Conservation (phyloP, 1,140 invertebrate genomes). For the Hesperophylax magnus region DNA sequence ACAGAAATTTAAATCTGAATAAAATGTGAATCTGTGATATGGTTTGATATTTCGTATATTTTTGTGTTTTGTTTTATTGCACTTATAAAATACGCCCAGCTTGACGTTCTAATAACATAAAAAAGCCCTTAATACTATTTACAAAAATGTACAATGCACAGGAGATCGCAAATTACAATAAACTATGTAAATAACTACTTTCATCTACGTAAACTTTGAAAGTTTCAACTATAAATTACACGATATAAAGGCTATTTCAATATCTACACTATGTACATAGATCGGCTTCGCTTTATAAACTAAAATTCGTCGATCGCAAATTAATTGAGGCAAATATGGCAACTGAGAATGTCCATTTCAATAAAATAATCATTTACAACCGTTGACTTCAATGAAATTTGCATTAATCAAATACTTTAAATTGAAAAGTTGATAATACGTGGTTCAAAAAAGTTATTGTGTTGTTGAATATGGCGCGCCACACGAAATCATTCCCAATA, state of each 20-base stretch:
- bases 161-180: constrained; percentile 21
- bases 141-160: constrained; percentile 25
- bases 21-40: no score
- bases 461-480: no score
- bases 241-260: neutral
- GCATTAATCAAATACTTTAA: no score
- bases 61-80: no score
- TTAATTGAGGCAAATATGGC: neutral
- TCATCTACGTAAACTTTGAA: constrained; percentile 23
- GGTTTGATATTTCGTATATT: no score
- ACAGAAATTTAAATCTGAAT: no score
- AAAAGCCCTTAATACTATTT: constrained; percentile 12
- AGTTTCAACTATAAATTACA: constrained; percentile 12
- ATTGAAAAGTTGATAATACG: no score
- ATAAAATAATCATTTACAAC: no score
- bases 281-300: neutral
- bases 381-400: no score
- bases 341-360: neutral
- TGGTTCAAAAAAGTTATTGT: no score
- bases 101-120: neutral
- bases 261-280: constrained; percentile 13
- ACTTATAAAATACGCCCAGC: no score
- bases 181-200: constrained; percentile 10
- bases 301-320: neutral
- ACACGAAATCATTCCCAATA: no score